Evolutionary conservation across 2,797 vertebrate species (phyloP), one percentile per base, ranked within the genome.

Genomic region (Danio tinwini): DNA sequence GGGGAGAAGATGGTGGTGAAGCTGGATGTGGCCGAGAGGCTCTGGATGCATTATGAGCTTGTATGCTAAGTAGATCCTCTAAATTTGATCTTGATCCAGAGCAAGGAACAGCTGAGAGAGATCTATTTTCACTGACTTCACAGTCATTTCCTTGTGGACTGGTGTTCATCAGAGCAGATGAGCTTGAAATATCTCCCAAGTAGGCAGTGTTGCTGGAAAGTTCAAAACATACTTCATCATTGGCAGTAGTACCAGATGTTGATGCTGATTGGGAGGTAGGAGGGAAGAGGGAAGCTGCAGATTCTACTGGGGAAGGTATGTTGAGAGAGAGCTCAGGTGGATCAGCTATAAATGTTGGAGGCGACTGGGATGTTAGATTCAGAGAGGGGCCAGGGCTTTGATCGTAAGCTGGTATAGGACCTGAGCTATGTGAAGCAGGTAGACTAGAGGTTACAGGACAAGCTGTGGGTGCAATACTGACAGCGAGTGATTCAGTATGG

Each of bases 321-420:
- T 88, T 91, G 82, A 87, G 87, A 56, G 84, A 86, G 71, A 91
- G 88, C 65, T 91, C 86, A 77, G 91, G 92, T 40, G 89, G 90
- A 12, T 92, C 90, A 10, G 56, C 85, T 82, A 84, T 87, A 75
- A 80, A 76, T 40, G 82, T 74, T 63, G 88, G 86, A 64, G 89
- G 86, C 80, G 88, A 85, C 81, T 88, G 90, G 72, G 85, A 72
- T 64, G 81, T 85, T 79, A 89, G 86, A 86, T 90, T 92, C 76
- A 89, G 86, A 68, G 89, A 88, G 59, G 89, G 88, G 81, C 92
- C 93, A 69, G 92, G 91, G 87, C 91, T 94, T 73, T 93, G 92
- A 84, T 94, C 92, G 71, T 91, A 83, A 4, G 90, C 88, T 58
- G 91, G 90, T 45, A 92, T 89, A 69, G 89, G 91, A 81, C 92